These are phyloP conservation scores for Myopa testacea DNA, from an alignment of 2,888 invertebrate species.

Conservation along the genomic window DNA sequence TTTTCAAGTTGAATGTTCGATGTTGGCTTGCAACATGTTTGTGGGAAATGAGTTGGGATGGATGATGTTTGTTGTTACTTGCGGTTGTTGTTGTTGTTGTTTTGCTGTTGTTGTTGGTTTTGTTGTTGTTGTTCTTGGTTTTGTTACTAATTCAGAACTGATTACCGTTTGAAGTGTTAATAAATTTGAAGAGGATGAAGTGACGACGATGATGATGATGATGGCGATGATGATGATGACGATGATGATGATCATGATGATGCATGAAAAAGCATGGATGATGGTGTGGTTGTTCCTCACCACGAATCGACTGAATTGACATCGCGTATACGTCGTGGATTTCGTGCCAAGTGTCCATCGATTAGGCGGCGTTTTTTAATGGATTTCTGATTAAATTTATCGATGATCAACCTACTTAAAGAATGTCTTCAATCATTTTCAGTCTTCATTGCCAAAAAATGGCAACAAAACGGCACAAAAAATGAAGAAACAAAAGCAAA, in stretches of 20 bases:
- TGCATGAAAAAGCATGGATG: not conserved
- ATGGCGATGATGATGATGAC: too few relatives aligned
- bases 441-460: not conserved
- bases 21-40: too few relatives aligned
- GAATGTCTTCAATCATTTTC: not conserved
- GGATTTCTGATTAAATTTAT: slow-evolving; percentile 8
- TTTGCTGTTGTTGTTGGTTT: too few relatives aligned
- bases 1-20: too few relatives aligned
- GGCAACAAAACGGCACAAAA: not conserved
- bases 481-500: not conserved
- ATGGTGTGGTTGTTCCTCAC: not conserved
- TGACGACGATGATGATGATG: too few relatives aligned
- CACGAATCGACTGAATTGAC: not conserved
- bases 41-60: too few relatives aligned
- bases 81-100: too few relatives aligned
- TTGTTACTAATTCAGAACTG: too few relatives aligned
- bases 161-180: too few relatives aligned
- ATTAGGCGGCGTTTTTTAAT: not conserved
- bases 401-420: slow-evolving; percentile 29
- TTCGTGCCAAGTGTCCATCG: not conserved
- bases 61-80: too few relatives aligned
- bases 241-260: not conserved
- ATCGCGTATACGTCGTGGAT: slow-evolving; percentile 11
- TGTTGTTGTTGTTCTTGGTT: too few relatives aligned
- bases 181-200: too few relatives aligned